Evolutionary conservation across 1,140 invertebrate genomes (phyloP), one percentile per base, ranked within the genome.

Genomic region (Mercenaria mercenaria): DNA sequence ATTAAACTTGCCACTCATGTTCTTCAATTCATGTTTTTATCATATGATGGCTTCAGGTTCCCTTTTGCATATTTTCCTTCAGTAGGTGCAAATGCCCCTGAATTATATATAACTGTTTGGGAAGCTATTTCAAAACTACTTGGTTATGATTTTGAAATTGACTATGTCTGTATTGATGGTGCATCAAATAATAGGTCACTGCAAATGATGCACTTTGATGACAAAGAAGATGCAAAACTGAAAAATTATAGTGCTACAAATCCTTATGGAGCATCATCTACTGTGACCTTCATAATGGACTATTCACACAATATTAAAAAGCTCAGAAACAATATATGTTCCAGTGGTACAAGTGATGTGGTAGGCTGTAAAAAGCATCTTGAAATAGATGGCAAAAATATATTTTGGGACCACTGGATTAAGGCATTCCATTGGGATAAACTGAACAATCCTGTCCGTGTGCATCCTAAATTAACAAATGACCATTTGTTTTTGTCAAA

Each of bases 391-490:
- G 43, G 34, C 0, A 39, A 86, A 10, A 50, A n/a, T 41, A 91
- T 91, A 34, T 18, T 50, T 20, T 91, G 87, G 90, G 72, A 89
- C 10, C 79, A 88, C 18, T 79, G 83, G 56, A 72, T 67, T 15
- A 76, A 67, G 61, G 88, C 88, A 47, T 87, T 87, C 37, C 15
- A 76, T 20, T 91, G 77, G 84, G 84, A 90, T 47, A 85, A 77
- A n/a, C 32, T 50, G n/a, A 39, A 52, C 0, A 90, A 90, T 61
- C 88, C 83, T 32, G 64, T 89, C 23, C 50, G 47, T 18, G 72
- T 91, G 0, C 88, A 92, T 34, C 72, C 76, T 3, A 89, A 91
- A 72, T 72, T 91, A 1, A 86, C 74, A 23, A 72, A 91, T 89
- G 76, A 89, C 8, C 90, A 91, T 81, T 69, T 92, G 0, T 72